Evolutionary conservation across 2,888 invertebrate genomes (phyloP).

Genomic region (Plusia festucae): DNA sequence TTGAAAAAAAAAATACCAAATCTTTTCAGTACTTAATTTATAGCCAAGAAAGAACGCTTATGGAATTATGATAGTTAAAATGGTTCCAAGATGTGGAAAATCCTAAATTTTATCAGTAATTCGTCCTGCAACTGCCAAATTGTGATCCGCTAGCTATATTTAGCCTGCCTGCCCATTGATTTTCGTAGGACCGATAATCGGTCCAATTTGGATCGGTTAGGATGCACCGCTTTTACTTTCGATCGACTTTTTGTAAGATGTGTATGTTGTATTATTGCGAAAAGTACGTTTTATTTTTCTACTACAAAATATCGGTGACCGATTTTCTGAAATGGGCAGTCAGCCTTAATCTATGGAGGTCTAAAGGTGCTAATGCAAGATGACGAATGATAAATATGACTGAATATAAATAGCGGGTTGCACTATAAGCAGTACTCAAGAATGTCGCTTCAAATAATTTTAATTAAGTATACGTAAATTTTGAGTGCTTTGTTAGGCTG

Average conservation of each 20-base stretch:
- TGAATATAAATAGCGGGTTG: slow-evolving; percentile 63
- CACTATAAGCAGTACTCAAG: slow-evolving; percentile 44
- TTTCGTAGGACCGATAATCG: too few relatives aligned
- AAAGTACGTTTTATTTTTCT: too few relatives aligned
- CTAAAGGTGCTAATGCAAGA: slow-evolving; percentile 67
- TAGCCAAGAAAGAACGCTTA: slow-evolving; percentile 80
- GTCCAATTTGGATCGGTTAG: too few relatives aligned
- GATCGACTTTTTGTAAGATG: too few relatives aligned
- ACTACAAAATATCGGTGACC: too few relatives aligned
- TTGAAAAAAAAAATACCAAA: slow-evolving; percentile 77
- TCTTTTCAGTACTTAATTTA: slow-evolving; percentile 86
- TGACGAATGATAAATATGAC: slow-evolving; percentile 40
- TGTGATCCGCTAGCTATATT: slow-evolving; percentile 60
- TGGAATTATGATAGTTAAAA: slow-evolving; percentile 70
- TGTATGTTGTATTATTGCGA: too few relatives aligned
- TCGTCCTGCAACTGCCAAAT: slow-evolving; percentile 70
- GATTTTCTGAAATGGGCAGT: too few relatives aligned
- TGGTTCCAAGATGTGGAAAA: slow-evolving; percentile 66
- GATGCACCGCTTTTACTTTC: too few relatives aligned
- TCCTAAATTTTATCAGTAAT: slow-evolving; percentile 73
- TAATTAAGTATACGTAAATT: slow-evolving; percentile 43
- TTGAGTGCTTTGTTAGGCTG: slow-evolving; percentile 43
- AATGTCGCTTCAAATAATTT: slow-evolving; percentile 51
- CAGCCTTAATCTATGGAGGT: slow-evolving; percentile 55
- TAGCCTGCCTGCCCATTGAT: too few relatives aligned